phyloP scores from a whole-genome alignment of 2,888 invertebrate genomes.

The Megamerina dolium region DNA sequence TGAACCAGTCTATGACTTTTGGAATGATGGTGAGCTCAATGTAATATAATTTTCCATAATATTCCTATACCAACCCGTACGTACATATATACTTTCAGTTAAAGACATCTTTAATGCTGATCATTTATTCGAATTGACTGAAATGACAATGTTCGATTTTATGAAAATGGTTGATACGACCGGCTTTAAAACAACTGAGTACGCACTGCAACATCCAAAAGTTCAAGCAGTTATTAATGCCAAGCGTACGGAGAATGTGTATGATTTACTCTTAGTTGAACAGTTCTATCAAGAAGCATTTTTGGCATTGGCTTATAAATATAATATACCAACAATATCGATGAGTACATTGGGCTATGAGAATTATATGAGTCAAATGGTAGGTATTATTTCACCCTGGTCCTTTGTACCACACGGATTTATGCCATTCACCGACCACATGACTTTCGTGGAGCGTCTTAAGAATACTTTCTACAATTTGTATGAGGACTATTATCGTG shows the following conservation, averaged over 20 bases:
- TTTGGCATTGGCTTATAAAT: conserved; percentile 44
- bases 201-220: conserved; percentile 39
- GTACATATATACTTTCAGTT: no score
- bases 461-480: conserved; percentile 49
- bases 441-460: conserved; percentile 53
- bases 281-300: conserved; percentile 50
- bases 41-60: no score
- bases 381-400: conserved; percentile 51
- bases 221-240: conserved; percentile 41
- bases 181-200: conserved; percentile 37
- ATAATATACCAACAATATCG: conserved; percentile 47
- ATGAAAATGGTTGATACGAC: conserved; percentile 40
- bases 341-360: conserved; percentile 49
- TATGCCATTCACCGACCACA: conserved; percentile 49
- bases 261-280: conserved; percentile 49
- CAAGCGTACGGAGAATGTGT: conserved; percentile 33
- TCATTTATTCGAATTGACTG: conserved; percentile 39
- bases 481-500: conserved; percentile 38
- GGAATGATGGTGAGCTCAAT: conserved; percentile 21
- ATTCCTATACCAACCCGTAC: no score
- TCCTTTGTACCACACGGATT: conserved; percentile 52
- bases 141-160: conserved; percentile 30
- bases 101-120: conserved; percentile 32
- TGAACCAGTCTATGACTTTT: conserved; percentile 43
- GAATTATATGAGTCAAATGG: conserved; percentile 49